A percentile compares a stretch with the other conserved stretches of the same genome.
Conservation (phyloP, 2,113 vertebrate species). For the Indicator indicator region DNA sequence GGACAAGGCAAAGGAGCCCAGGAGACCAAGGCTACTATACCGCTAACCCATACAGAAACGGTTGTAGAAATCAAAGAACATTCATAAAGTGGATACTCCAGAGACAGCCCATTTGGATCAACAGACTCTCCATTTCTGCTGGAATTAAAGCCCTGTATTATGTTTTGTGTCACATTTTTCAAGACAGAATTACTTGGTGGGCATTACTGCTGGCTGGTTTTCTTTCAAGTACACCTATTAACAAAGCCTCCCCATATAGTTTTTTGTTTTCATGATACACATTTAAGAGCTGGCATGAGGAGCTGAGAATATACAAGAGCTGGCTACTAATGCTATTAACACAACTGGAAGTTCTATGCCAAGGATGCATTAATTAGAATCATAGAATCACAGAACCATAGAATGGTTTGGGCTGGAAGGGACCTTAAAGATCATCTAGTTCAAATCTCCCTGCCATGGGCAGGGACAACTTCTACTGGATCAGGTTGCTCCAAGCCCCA, state of each 20-base stretch:
- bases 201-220: not conserved
- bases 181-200: not conserved
- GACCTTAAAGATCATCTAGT: too few relatives aligned
- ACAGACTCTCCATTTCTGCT: not conserved
- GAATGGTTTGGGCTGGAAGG: too few relatives aligned
- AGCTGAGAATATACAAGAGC: not conserved
- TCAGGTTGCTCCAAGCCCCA: too few relatives aligned
- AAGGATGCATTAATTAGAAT: not conserved
- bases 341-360: not conserved
- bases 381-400: too few relatives aligned
- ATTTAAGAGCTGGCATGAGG: not conserved
- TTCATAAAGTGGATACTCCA: not conserved
- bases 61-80: not conserved
- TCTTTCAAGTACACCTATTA: not conserved
- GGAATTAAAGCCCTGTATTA: not conserved
- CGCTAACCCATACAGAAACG: not conserved
- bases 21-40: not conserved
- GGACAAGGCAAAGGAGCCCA: slow-evolving; percentile 21
- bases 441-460: too few relatives aligned
- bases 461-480: too few relatives aligned
- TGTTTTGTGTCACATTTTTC: not conserved
- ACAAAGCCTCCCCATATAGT: not conserved
- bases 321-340: not conserved
- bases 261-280: not conserved
- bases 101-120: not conserved